phyloP scores from a whole-genome alignment of 2,888 invertebrate species.

The Gymnocheta viridis region DNA sequence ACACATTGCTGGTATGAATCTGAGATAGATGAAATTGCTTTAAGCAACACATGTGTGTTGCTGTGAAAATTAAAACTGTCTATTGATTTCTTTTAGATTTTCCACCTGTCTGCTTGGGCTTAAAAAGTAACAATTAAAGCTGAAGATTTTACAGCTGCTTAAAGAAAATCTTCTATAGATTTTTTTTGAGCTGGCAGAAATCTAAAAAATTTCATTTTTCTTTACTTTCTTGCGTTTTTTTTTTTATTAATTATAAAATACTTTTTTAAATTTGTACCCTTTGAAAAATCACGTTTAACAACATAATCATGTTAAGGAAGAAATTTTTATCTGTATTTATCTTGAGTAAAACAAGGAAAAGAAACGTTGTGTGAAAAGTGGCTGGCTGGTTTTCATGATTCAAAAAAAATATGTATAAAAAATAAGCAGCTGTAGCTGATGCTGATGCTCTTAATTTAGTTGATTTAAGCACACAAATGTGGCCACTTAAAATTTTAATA shows the following conservation, averaged over 20 bases:
- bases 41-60: constrained; percentile 1
- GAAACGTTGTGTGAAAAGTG: background rate
- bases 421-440: background rate
- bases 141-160: constrained; percentile 13
- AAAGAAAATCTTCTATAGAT: background rate
- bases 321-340: constrained; percentile 45
- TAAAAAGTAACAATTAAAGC: constrained; percentile 5
- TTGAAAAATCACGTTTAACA: constrained; percentile 47
- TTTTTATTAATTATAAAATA: constrained; percentile 15
- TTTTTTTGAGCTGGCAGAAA: background rate
- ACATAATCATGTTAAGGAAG: constrained; percentile 49
- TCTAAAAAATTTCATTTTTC: background rate
- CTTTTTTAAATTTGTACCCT: constrained; percentile 21
- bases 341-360: background rate
- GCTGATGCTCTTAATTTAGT: constrained; percentile 62
- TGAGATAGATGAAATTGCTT: background rate
- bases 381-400: background rate
- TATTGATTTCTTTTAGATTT: constrained; percentile 21
- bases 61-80: background rate
- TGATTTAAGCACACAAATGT: constrained; percentile 67
- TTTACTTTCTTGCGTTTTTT: background rate
- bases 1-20: background rate
- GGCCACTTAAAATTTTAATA: constrained; percentile 69
- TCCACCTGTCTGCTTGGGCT: constrained; percentile 41
- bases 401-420: background rate